These are phyloP conservation scores for Parapristionchus giblindavisi DNA, from an alignment of 2,888 invertebrate genomes.

Conservation along the genomic window DNA sequence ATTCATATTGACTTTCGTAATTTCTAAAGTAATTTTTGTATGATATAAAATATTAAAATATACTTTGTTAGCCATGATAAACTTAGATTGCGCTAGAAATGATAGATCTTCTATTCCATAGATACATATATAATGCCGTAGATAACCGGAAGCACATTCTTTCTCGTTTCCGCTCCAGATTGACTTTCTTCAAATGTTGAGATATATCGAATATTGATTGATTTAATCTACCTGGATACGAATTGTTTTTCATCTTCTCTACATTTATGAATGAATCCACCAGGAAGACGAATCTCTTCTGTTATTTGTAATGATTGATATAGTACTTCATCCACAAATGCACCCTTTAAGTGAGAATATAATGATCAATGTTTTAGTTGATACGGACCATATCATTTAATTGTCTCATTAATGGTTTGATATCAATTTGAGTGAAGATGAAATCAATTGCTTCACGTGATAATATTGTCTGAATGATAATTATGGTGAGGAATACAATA, in stretches of 20 bases:
- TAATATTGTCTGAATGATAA: constrained; percentile 12
- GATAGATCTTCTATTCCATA: constrained; percentile 21
- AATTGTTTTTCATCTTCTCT: not conserved
- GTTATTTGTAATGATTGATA: constrained; percentile 32
- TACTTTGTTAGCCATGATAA: constrained; percentile 29
- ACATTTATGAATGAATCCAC: constrained; percentile 17
- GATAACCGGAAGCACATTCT: not conserved
- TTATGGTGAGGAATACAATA: not conserved
- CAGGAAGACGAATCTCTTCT: constrained; percentile 13
- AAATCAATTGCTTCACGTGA: constrained; percentile 15
- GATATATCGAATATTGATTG: not conserved
- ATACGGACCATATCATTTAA: constrained; percentile 15
- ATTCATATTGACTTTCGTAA: not conserved
- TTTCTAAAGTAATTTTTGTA: not conserved
- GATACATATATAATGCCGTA: constrained; percentile 16
- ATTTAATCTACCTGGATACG: not conserved
- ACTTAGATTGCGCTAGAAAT: not conserved
- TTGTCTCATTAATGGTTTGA: constrained; percentile 13
- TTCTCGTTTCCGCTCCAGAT: not conserved
- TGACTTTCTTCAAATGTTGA: not conserved
- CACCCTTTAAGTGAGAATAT: not conserved
- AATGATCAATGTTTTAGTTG: not conserved
- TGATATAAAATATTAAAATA: not conserved
- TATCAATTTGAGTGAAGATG: constrained; percentile 21
- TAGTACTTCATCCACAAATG: constrained; percentile 18